Evolutionary conservation across 1,140 invertebrate species (phyloP).

Genomic region (Idris sp.): DNA sequence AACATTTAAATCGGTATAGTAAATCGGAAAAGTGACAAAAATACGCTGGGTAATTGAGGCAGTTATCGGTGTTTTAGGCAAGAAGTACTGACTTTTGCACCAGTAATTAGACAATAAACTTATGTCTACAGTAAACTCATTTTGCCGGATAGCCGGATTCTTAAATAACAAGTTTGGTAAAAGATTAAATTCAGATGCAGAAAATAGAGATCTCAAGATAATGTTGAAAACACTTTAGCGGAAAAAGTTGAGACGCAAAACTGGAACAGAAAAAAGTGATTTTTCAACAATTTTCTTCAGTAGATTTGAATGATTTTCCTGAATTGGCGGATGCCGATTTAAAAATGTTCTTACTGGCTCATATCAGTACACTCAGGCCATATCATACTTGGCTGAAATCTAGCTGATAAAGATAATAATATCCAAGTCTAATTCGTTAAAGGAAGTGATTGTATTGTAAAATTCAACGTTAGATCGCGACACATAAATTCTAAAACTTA

Average conservation of each 20-base stretch:
- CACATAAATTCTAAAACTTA: constrained; percentile 27
- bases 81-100: constrained; percentile 16
- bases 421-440: constrained; percentile 17
- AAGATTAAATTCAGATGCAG: background rate
- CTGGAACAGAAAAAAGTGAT: constrained; percentile 19
- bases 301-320: constrained; percentile 20
- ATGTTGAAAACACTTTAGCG: background rate
- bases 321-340: constrained; percentile 20
- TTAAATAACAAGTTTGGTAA: background rate
- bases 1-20: too few relatives aligned
- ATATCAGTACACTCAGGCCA: background rate
- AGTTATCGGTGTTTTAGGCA: constrained; percentile 1
- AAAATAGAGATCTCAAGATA: background rate
- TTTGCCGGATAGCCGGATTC: background rate
- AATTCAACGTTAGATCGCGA: constrained; percentile 28
- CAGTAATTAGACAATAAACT: constrained; percentile 22
- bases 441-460: constrained; percentile 10
- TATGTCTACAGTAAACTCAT: background rate
- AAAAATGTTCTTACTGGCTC: constrained; percentile 5
- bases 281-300: constrained; percentile 16
- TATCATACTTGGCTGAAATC: constrained; percentile 36
- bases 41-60: constrained; percentile 18
- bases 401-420: constrained; percentile 6
- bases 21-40: constrained; percentile 6
- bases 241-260: constrained; percentile 14